Conservation (phyloP, 2,888 invertebrate species). For the Sesia bembeciformis region DNA sequence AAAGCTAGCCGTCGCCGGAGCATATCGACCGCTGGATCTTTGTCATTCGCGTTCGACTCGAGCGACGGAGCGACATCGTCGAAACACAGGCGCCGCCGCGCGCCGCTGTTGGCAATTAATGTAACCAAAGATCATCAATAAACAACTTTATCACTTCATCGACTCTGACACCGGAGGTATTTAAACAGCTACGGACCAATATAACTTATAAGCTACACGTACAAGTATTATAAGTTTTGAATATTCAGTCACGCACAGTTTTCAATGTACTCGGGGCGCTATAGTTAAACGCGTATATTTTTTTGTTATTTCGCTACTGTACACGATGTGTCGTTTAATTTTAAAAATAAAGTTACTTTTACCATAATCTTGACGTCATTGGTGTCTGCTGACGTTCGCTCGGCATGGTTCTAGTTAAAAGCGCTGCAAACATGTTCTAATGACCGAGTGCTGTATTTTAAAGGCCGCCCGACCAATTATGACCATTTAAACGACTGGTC, state of each 20-base stretch:
- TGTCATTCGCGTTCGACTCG: slow-evolving; percentile 53
- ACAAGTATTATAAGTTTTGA: slow-evolving; percentile 41
- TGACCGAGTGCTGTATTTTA: slow-evolving; percentile 43
- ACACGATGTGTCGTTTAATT: slow-evolving; percentile 18
- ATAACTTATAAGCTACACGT: slow-evolving; percentile 6
- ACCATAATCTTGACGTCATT: neutral
- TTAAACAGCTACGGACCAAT: slow-evolving; percentile 51
- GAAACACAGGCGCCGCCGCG: slow-evolving; percentile 61
- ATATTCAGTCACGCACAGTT: slow-evolving; percentile 62
- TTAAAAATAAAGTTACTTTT: slow-evolving; percentile 13
- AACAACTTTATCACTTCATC: slow-evolving; percentile 72
- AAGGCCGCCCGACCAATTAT: slow-evolving; percentile 55
- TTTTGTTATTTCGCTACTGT: slow-evolving; percentile 27
- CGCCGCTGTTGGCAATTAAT: slow-evolving; percentile 69
- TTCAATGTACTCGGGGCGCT: slow-evolving; percentile 31
- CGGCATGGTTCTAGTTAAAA: slow-evolving; percentile 4
- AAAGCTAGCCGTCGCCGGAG: slow-evolving; percentile 47
- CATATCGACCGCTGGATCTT: slow-evolving; percentile 60
- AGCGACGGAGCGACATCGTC: slow-evolving; percentile 42
- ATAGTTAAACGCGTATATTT: slow-evolving; percentile 11
- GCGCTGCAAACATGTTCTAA: slow-evolving; percentile 35
- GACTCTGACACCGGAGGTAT: slow-evolving; percentile 52
- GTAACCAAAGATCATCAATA: slow-evolving; percentile 70
- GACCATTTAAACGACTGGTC: slow-evolving; percentile 59
- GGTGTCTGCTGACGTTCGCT: neutral